These are phyloP conservation scores for Spheniscus humboldti DNA, from an alignment of 2,797 vertebrate species.

Conservation along the genomic window DNA sequence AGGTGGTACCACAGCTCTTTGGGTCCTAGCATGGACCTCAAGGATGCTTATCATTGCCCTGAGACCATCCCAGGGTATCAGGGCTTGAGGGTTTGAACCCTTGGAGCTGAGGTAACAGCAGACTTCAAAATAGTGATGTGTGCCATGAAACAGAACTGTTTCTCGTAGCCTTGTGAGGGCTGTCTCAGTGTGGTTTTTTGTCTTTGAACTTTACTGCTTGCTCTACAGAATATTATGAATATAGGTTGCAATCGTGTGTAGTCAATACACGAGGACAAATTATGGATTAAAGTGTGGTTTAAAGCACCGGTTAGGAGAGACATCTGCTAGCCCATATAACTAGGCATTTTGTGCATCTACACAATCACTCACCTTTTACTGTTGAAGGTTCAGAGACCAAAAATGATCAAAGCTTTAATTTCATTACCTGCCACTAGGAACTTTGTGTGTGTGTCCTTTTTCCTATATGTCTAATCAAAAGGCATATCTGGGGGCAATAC, in stretches of 20 bases:
- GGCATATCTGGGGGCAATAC: not conserved
- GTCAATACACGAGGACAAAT: not conserved
- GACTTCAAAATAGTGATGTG: not conserved
- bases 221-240: not conserved
- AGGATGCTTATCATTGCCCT: accelerated
- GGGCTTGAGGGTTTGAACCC: not conserved
- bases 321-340: not conserved
- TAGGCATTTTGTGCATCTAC: not conserved
- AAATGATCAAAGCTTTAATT: constrained; percentile 24
- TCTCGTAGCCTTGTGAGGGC: not conserved
- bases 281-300: not conserved
- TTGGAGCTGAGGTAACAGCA: not conserved
- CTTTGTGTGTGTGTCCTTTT: not conserved
- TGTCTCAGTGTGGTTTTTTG: accelerated
- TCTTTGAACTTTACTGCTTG: accelerated
- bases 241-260: not conserved
- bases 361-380: not conserved
- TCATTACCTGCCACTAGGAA: not conserved
- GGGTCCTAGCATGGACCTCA: not conserved
- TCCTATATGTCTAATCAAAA: not conserved
- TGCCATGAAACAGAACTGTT: not conserved
- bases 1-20: not conserved
- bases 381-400: not conserved
- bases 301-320: not conserved
- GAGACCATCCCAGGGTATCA: not conserved